Evolutionary conservation across 2,113 vertebrate genomes (phyloP).

Genomic region (Chinchilla lanigera): DNA sequence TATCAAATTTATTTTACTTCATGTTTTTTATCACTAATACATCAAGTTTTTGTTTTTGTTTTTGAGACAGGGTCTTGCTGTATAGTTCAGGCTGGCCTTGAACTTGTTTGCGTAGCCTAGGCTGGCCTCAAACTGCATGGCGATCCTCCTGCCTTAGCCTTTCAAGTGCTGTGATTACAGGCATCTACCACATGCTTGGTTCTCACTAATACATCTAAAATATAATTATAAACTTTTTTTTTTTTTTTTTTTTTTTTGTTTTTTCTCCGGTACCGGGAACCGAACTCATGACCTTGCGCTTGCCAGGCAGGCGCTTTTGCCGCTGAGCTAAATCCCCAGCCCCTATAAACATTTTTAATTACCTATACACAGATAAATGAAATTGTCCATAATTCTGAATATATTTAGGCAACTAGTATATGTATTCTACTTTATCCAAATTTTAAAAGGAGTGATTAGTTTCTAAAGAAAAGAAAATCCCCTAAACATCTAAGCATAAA

Average conservation of each 20-base stretch:
- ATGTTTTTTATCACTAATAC: slow-evolving; percentile 15
- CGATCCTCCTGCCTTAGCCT: not conserved
- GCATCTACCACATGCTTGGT: not conserved
- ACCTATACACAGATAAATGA: slow-evolving; percentile 58
- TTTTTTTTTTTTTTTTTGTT: too few species aligned
- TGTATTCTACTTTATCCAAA: slow-evolving; percentile 31
- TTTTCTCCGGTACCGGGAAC: too few species aligned
- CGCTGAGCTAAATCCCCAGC: too few species aligned
- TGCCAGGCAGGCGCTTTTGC: too few species aligned
- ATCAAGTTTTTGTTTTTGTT: not conserved
- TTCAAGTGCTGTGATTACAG: not conserved
- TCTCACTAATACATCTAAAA: not conserved
- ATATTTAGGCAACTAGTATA: not conserved
- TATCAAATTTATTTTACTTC: slow-evolving; percentile 30
- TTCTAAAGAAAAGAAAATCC: slow-evolving; percentile 9
- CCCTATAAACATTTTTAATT: slow-evolving; percentile 53
- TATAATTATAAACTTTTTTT: slow-evolving; percentile 55
- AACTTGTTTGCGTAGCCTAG: not conserved
- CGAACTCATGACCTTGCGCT: too few species aligned
- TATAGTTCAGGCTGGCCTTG: not conserved
- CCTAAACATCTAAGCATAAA: slow-evolving; percentile 39
- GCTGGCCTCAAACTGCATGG: not conserved
- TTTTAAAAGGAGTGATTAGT: slow-evolving; percentile 47
- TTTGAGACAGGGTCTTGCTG: not conserved
- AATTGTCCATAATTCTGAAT: slow-evolving; percentile 55